Percentiles rank a stretch among this genome's conserved stretches.
Evolutionary conservation across 2,888 invertebrate species (phyloP).

Genomic region (Agonum fuliginosum): DNA sequence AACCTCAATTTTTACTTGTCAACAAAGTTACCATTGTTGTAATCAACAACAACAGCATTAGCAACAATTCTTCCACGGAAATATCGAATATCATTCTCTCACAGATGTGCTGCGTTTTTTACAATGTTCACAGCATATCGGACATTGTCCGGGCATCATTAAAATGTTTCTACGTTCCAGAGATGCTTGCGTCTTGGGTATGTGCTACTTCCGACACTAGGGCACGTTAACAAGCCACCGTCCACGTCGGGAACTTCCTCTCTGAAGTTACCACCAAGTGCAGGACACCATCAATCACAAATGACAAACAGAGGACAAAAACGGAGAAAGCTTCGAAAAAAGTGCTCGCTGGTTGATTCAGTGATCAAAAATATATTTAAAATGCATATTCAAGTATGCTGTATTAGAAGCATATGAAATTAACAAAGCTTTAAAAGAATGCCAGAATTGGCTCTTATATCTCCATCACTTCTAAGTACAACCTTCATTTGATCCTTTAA

Average conservation of each 20-base stretch:
- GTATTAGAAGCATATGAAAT: too few relatives aligned
- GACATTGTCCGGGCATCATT: constrained; percentile 57
- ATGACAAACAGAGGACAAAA: neutral
- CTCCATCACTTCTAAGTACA: too few relatives aligned
- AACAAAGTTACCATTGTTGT: too few relatives aligned
- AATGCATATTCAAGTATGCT: too few relatives aligned
- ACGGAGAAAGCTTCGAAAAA: too few relatives aligned
- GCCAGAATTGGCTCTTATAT: too few relatives aligned
- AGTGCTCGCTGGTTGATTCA: too few relatives aligned
- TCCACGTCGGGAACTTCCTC: constrained; percentile 35
- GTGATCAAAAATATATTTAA: too few relatives aligned
- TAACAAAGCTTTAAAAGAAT: too few relatives aligned
- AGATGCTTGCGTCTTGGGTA: constrained; percentile 29
- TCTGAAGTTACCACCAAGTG: neutral
- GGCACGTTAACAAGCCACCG: constrained; percentile 47
- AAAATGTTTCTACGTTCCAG: constrained; percentile 50
- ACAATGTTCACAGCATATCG: constrained; percentile 49
- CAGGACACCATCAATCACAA: constrained; percentile 50
- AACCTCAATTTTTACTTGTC: too few relatives aligned
- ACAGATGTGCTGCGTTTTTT: constrained; percentile 52
- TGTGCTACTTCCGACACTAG: constrained; percentile 48
- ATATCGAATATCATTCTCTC: neutral
- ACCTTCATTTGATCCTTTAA: too few relatives aligned
- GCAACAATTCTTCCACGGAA: neutral
- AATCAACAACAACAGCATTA: neutral